Conservation (phyloP, 2,888 invertebrate species). For the Amaurobius ferox region DNA sequence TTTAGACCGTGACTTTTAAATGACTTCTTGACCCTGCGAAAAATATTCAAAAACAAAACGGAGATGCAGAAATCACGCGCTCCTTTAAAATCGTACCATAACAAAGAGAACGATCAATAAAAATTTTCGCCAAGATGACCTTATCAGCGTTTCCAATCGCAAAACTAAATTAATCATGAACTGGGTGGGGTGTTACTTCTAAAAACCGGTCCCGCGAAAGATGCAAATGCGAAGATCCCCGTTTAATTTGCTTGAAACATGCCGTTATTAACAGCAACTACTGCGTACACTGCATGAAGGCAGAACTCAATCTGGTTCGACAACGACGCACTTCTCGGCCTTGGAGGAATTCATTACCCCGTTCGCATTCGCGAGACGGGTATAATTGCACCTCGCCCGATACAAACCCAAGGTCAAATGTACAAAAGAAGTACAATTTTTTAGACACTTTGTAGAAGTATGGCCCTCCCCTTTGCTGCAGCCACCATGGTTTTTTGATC, state of each 20-base stretch:
- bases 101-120: too few species aligned
- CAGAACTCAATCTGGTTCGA: not conserved
- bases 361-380: not conserved
- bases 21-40: too few species aligned
- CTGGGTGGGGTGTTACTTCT: not conserved
- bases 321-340: not conserved
- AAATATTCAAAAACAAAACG: too few species aligned
- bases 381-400: conserved; percentile 3
- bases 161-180: not conserved
- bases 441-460: not conserved
- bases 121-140: too few species aligned
- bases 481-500: too few species aligned
- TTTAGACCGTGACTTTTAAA: too few species aligned
- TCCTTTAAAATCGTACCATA: too few species aligned
- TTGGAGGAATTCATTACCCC: conserved; percentile 25
- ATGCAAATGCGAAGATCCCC: not conserved
- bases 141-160: not conserved
- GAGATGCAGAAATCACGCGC: too few species aligned
- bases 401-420: conserved; percentile 1
- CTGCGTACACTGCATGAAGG: not conserved
- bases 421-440: not conserved
- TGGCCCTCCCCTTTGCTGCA: not conserved
- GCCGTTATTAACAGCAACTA: not conserved
- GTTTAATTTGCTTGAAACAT: not conserved
- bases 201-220: not conserved